These are phyloP conservation scores for Lasioglossum vierecki DNA, from an alignment of 2,888 invertebrate genomes.

Conservation along the genomic window DNA sequence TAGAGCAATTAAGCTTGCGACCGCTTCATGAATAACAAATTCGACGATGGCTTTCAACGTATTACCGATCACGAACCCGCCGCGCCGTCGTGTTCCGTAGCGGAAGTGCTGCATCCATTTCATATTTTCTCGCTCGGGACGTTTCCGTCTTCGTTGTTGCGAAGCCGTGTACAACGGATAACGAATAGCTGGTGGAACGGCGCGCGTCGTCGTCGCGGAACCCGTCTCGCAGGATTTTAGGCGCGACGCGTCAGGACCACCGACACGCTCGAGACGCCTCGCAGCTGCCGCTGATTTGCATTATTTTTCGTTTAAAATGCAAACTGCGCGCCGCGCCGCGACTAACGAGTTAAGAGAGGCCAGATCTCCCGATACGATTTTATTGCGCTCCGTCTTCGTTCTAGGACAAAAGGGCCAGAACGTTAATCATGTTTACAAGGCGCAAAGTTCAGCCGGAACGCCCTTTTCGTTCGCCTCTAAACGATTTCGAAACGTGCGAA, in stretches of 20 bases:
- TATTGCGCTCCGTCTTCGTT: constrained; percentile 20
- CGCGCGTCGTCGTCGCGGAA: background rate
- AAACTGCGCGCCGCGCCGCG: constrained; percentile 39
- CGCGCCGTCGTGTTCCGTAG: background rate
- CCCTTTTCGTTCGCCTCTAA: background rate
- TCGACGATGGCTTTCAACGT: constrained; percentile 48
- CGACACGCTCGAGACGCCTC: background rate
- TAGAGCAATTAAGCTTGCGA: constrained; percentile 38
- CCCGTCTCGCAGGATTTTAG: constrained; percentile 23
- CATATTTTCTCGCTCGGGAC: constrained; percentile 27
- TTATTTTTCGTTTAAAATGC: constrained; percentile 63
- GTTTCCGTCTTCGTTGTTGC: background rate
- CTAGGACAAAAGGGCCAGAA: background rate
- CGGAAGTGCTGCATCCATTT: constrained; percentile 10
- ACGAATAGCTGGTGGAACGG: background rate
- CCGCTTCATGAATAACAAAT: constrained; percentile 53
- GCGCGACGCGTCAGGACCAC: background rate
- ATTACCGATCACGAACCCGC: constrained; percentile 49
- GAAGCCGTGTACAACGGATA: constrained; percentile 10
- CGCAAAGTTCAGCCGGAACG: background rate
- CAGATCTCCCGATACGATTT: constrained; percentile 41
- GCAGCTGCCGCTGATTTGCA: constrained; percentile 38
- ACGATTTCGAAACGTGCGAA: background rate
- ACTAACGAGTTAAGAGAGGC: constrained; percentile 53
- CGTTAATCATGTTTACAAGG: background rate